Base-by-base conservation (phyloP, 2,888 invertebrate species). In the Chouioia cunea region DNA sequence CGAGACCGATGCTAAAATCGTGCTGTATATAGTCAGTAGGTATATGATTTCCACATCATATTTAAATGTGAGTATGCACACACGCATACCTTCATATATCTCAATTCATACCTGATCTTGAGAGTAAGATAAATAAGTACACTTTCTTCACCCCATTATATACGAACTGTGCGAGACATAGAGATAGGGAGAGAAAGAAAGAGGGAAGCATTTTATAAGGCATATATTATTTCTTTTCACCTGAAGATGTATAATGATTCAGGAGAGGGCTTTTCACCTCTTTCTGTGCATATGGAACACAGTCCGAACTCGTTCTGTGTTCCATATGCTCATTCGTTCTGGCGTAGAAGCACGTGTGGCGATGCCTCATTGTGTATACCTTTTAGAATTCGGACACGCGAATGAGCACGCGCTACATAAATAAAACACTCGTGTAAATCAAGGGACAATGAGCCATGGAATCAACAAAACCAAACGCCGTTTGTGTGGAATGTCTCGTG, bases 371-470 rank as follows among this genome's bases (percentile, higher is more conserved):
- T 67, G 60, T 67, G 20, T 53, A 27, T 3, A 60, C 47, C 12
- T 14, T n/a, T 43, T 36, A 15, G 22, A 62, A 68, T 62, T 60
- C 22, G 54, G 56, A 23, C 23, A n/a, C 16, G 46, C 36, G 43
- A 18, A 15, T 20, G 20, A 10, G 59, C 27, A 15, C 22, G 1
- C n/a, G n/a, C n/a, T n/a, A 46, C 1, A 16, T 43, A 27, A 27
- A 27, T 27, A 27, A 27, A 27, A 44, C n/a, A 12, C 4, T 46
- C 18, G 48, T 46, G 59, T 52, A 46, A 66, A 47, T 22, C 44
- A 36, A 62, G 56, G 52, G 36, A 69, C 69, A 69, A 69, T 64
- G 53, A 68, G 53, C 46, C 20, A 46, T 20, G 64, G 59, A 64
- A 69, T 52, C 57, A n/a, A 54, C 43, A 20, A 8, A 46, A n/a